phyloP scores from a whole-genome alignment of 2,113 vertebrate species.

The Canis aureus region DNA sequence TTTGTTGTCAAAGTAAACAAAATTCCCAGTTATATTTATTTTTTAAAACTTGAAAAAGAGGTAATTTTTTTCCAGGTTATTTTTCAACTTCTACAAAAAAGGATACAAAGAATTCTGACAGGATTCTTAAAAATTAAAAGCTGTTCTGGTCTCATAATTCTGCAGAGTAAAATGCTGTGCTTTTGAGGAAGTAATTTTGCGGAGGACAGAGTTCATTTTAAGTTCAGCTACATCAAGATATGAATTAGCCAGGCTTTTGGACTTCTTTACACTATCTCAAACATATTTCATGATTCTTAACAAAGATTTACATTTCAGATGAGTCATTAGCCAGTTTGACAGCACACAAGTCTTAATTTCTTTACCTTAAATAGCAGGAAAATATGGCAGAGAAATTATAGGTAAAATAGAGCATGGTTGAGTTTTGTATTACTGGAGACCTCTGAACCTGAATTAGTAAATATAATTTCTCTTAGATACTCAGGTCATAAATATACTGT shows the following conservation, averaged over 20 bases:
- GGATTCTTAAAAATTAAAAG: slow-evolving; percentile 17
- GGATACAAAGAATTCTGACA: neutral
- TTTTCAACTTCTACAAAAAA: slow-evolving; percentile 19
- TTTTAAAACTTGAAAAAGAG: neutral
- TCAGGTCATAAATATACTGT: too few relatives aligned
- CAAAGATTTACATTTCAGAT: too few relatives aligned
- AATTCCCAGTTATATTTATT: neutral
- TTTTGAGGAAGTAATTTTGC: neutral
- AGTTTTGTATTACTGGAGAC: too few relatives aligned
- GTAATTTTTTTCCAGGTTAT: neutral
- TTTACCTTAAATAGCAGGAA: too few relatives aligned
- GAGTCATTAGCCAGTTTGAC: too few relatives aligned
- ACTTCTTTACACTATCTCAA: neutral
- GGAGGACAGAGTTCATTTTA: slow-evolving; percentile 27
- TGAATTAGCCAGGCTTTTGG: neutral
- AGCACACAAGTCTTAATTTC: too few relatives aligned
- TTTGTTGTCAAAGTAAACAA: slow-evolving; percentile 26
- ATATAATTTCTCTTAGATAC: too few relatives aligned
- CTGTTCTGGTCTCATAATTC: neutral
- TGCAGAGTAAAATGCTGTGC: neutral
- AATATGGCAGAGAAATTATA: too few relatives aligned
- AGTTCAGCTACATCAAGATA: slow-evolving; percentile 23
- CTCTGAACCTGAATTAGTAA: too few relatives aligned
- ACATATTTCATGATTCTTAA: too few relatives aligned
- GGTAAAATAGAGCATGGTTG: too few relatives aligned